These are phyloP conservation scores for Muntiacus reevesi DNA, from an alignment of 2,113 vertebrate species.

Conservation along the genomic window DNA sequence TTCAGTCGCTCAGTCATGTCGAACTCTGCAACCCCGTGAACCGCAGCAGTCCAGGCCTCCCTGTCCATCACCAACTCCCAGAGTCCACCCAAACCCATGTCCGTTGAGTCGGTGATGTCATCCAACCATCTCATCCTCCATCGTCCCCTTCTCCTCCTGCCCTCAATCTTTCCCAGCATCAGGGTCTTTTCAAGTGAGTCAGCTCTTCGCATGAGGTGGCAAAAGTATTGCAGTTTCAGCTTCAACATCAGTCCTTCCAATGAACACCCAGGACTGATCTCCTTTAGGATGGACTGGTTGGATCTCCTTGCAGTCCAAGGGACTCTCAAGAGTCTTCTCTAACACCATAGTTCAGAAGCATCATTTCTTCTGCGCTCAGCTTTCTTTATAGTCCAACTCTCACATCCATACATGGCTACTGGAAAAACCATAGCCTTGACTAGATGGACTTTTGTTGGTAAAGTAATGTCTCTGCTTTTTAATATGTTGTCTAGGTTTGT, in stretches of 20 bases:
- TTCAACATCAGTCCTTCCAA: background rate
- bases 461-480: background rate
- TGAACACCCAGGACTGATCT: background rate
- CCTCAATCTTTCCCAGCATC: background rate
- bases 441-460: background rate
- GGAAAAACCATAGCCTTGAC: background rate
- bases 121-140: background rate
- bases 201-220: background rate
- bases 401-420: background rate
- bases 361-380: accelerated
- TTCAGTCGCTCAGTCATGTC: background rate
- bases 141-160: background rate
- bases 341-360: background rate
- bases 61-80: background rate
- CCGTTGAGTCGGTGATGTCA: background rate
- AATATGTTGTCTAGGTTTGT: background rate
- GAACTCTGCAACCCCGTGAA: accelerated
- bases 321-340: background rate
- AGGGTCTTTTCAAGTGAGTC: background rate
- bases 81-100: background rate
- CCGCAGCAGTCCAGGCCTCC: background rate
- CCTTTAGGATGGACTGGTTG: background rate
- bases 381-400: background rate
- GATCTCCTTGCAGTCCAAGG: background rate
- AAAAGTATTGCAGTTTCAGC: background rate